Percentiles rank a stretch among this genome's conserved stretches.
Evolutionary conservation across 2,888 invertebrate species (phyloP).

Genomic region (Zele albiditarsus): DNA sequence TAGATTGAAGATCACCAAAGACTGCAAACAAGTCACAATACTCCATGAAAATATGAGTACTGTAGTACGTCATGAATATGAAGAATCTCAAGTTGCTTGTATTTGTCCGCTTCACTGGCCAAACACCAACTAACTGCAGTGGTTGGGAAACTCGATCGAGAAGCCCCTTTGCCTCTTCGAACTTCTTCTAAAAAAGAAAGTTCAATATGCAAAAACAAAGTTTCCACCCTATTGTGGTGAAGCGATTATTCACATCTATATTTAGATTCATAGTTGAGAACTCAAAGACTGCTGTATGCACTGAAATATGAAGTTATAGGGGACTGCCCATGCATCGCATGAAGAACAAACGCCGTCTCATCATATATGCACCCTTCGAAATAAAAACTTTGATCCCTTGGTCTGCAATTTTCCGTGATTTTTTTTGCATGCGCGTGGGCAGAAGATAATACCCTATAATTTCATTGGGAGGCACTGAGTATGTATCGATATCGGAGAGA

Average conservation of each 20-base stretch:
- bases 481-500: too few species aligned
- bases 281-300: background rate
- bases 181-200: constrained; percentile 15
- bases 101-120: constrained; percentile 22
- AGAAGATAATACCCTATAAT: too few species aligned
- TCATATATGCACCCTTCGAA: background rate
- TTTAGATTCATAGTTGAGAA: background rate
- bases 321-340: background rate
- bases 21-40: constrained; percentile 36
- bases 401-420: background rate
- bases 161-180: background rate
- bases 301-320: background rate
- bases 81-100: background rate
- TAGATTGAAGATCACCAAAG: constrained; percentile 27
- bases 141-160: background rate
- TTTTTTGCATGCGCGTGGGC: too few species aligned
- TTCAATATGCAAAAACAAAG: background rate
- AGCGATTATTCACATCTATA: background rate
- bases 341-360: background rate
- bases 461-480: too few species aligned
- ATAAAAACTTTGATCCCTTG: background rate
- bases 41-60: constrained; percentile 33
- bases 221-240: too few species aligned
- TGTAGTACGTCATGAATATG: constrained; percentile 31
- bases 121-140: constrained; percentile 8